Conservation (phyloP, 2,113 vertebrate species). For the Synodontis membranacea region DNA sequence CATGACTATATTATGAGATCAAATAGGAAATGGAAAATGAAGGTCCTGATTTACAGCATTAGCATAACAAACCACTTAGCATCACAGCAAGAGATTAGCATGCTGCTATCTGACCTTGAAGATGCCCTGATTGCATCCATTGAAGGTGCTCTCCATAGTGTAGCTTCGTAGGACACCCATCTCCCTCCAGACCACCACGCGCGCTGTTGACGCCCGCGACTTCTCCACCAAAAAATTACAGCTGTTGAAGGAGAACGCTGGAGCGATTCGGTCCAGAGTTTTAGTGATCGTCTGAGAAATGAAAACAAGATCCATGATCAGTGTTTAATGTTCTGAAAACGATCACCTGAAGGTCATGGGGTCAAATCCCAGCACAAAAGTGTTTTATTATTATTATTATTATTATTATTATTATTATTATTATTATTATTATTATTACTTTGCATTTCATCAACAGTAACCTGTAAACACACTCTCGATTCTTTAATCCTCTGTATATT, state of each 20-base stretch:
- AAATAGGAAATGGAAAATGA: background rate
- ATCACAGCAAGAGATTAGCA: background rate
- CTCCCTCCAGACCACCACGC: conserved; percentile 90
- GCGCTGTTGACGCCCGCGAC: conserved; percentile 84
- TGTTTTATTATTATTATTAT: background rate
- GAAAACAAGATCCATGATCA: background rate
- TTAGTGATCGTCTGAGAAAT: conserved; percentile 81
- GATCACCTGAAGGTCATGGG: background rate
- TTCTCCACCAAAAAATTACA: conserved; percentile 93
- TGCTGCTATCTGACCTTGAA: conserved; percentile 79
- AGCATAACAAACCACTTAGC: background rate
- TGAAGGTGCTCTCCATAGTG: conserved; percentile 93
- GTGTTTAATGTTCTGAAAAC: background rate
- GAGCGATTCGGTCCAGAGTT: conserved; percentile 87
- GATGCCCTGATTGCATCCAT: conserved; percentile 87
- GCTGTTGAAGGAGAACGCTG: conserved; percentile 87
- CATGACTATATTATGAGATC: background rate
- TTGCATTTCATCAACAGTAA: background rate
- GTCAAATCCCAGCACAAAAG: background rate
- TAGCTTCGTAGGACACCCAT: conserved; percentile 88
- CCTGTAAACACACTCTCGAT: background rate
- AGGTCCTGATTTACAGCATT: background rate
- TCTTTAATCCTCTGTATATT: background rate
- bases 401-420: no score
- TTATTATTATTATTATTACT: no score